These are phyloP conservation scores for Cynocephalus volans DNA, from an alignment of 2,113 vertebrate species.

Conservation along the genomic window DNA sequence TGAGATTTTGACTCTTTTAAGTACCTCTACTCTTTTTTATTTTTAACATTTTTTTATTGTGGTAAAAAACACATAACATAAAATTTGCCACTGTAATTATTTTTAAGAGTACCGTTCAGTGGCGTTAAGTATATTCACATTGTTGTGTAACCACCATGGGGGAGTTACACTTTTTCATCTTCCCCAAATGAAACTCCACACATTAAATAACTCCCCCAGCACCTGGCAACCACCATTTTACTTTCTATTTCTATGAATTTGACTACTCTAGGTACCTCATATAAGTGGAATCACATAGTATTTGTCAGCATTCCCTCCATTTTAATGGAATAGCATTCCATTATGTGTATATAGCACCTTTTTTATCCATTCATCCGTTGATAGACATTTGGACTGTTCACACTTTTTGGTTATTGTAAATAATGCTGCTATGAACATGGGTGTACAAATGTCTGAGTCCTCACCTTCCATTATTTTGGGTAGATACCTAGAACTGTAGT, in stretches of 20 bases:
- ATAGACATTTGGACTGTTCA: not conserved
- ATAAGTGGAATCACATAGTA: not conserved
- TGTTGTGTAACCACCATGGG: not conserved
- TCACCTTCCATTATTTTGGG: not conserved
- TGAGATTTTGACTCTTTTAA: not conserved
- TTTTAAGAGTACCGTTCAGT: not conserved
- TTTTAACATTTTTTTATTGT: not conserved
- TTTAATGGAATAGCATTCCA: not conserved
- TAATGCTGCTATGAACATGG: not conserved
- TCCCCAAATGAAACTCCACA: not conserved
- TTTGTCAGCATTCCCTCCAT: not conserved
- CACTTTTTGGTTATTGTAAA: not conserved
- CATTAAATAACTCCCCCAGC: not conserved
- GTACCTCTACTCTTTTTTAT: not conserved
- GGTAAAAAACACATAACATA: not conserved
- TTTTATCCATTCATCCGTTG: not conserved
- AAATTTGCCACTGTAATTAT: not conserved
- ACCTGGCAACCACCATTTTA: not conserved
- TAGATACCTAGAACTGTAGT: not conserved
- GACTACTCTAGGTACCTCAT: not conserved
- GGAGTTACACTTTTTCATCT: not conserved
- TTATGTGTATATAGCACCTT: not conserved
- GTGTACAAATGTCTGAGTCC: not conserved
- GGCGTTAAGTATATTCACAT: rapidly evolving
- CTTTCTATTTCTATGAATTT: not conserved